Evolutionary conservation across 1,140 invertebrate genomes (phyloP).

Genomic region (Saccostrea glomerata): DNA sequence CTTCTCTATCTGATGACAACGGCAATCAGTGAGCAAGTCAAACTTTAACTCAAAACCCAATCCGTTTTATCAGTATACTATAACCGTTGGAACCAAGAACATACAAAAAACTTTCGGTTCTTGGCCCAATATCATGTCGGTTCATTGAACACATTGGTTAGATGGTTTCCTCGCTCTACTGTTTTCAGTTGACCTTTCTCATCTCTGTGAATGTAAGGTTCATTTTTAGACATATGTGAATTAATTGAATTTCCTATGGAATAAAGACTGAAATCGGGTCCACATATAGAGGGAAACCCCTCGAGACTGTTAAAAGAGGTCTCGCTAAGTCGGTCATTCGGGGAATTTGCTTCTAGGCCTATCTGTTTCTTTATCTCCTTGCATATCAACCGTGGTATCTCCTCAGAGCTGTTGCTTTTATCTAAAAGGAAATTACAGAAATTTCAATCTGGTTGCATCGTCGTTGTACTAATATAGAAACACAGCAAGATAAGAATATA

Average conservation of each 20-base stretch:
- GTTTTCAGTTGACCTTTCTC: conserved; percentile 4
- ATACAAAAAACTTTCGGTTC: too few species aligned
- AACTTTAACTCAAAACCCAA: too few species aligned
- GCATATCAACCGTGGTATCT: background rate
- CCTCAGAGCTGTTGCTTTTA: background rate
- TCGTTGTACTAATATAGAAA: too few species aligned
- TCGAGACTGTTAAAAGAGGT: background rate
- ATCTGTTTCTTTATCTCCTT: conserved; percentile 12
- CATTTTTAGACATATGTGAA: background rate
- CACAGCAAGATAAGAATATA: too few species aligned
- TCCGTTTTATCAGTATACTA: too few species aligned
- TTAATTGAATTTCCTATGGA: background rate
- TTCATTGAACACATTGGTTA: background rate
- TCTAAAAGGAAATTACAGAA: background rate
- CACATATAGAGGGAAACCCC: background rate
- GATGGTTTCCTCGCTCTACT: conserved; percentile 1
- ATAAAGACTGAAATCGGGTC: background rate
- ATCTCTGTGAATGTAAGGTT: conserved; percentile 12
- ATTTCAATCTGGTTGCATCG: background rate
- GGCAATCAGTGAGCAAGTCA: too few species aligned
- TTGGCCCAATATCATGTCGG: background rate
- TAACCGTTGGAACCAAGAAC: too few species aligned
- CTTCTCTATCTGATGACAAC: too few species aligned
- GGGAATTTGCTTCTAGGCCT: background rate
- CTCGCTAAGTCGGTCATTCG: background rate